Evolutionary conservation across 2,113 vertebrate species (phyloP).

Genomic region (Scophthalmus maximus): DNA sequence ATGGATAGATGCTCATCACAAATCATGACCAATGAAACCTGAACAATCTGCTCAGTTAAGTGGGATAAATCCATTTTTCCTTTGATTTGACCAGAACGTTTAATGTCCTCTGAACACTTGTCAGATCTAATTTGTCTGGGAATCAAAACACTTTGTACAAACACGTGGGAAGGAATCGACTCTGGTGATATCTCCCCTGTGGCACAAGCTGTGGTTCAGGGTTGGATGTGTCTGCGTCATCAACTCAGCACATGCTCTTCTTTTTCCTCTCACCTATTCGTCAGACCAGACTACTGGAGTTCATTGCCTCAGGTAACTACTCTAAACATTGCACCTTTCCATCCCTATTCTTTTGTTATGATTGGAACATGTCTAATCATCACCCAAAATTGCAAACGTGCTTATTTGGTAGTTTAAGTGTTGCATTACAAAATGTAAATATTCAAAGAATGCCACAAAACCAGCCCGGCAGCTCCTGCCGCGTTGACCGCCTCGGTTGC

Average conservation of each 20-base stretch:
- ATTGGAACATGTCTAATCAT: not conserved
- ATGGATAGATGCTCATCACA: too few relatives aligned
- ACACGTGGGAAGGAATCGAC: not conserved
- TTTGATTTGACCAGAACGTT: not conserved
- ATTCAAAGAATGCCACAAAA: conserved; percentile 14
- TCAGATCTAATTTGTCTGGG: not conserved
- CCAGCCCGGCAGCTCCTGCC: not conserved
- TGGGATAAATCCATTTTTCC: too few relatives aligned
- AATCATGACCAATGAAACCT: too few relatives aligned
- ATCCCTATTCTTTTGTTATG: not conserved
- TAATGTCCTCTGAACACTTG: not conserved
- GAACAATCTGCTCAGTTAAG: too few relatives aligned
- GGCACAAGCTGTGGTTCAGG: too few relatives aligned
- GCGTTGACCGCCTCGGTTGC: conserved; percentile 3
- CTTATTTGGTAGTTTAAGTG: not conserved
- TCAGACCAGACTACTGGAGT: not conserved
- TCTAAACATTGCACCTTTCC: not conserved
- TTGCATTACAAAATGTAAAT: not conserved
- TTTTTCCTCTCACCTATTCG: not conserved
- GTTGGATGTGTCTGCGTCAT: not conserved
- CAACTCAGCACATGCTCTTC: not conserved
- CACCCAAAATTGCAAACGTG: too few relatives aligned
- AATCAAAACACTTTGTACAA: not conserved
- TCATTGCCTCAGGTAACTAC: not conserved
- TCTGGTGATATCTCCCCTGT: not conserved